A percentile compares a stretch with the other conserved stretches of the same genome.
These are phyloP conservation scores for Conus ventricosus DNA, from an alignment of 1,140 invertebrate genomes.

Conservation along the genomic window DNA sequence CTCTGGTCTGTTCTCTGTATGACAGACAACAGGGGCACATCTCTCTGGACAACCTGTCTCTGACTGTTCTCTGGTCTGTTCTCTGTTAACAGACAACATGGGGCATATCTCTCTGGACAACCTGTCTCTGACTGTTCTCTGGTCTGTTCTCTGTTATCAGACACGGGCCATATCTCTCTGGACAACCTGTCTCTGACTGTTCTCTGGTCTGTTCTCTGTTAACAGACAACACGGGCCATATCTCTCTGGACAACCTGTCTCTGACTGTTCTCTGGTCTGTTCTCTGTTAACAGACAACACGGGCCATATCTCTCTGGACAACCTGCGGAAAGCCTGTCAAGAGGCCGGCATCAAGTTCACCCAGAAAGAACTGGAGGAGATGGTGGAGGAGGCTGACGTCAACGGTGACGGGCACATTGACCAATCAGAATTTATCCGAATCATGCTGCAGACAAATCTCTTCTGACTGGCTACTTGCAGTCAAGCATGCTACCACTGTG, in stretches of 20 bases:
- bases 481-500: not conserved
- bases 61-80: too few species aligned
- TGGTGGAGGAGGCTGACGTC: slow-evolving; percentile 73
- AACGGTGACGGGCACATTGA: slow-evolving; percentile 72
- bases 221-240: not conserved
- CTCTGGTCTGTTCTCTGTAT: too few species aligned
- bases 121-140: too few species aligned
- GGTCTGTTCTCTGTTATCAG: too few species aligned
- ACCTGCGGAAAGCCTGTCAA: slow-evolving; percentile 63
- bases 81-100: not conserved
- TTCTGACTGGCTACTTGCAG: slow-evolving; percentile 53
- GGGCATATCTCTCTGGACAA: not conserved
- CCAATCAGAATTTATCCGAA: slow-evolving; percentile 71
- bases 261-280: slow-evolving; percentile 31
- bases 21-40: too few species aligned
- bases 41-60: not conserved
- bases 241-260: not conserved
- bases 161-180: too few species aligned
- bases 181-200: too few species aligned
- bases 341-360: slow-evolving; percentile 70
- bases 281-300: slow-evolving; percentile 36
- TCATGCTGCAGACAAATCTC: slow-evolving; percentile 74
- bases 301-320: slow-evolving; percentile 67
- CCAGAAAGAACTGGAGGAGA: slow-evolving; percentile 69
- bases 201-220: not conserved